These are phyloP conservation scores for Caradrina kadenii DNA, from an alignment of 2,888 invertebrate genomes.

Conservation along the genomic window DNA sequence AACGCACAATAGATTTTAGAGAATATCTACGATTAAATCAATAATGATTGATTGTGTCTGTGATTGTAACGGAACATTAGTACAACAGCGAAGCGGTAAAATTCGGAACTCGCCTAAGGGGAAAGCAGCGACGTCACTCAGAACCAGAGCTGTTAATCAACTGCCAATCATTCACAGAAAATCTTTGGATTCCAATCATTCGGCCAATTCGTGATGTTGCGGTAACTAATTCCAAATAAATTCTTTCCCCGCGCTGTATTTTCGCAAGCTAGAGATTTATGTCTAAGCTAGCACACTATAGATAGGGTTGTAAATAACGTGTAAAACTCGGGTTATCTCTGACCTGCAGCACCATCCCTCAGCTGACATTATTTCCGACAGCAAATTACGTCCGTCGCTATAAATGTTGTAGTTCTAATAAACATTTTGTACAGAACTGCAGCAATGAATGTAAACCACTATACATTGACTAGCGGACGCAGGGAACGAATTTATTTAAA, in stretches of 20 bases:
- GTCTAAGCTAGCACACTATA: conserved; percentile 20
- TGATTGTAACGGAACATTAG: conserved; percentile 19
- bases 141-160: conserved; percentile 28
- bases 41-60: conserved; percentile 20
- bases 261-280: conserved; percentile 16
- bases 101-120: conserved; percentile 5
- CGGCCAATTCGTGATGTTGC: conserved; percentile 13
- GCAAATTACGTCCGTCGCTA: conserved; percentile 4
- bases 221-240: conserved; percentile 20
- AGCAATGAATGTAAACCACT: conserved; percentile 15
- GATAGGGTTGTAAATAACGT: conserved; percentile 46
- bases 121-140: conserved; percentile 31
- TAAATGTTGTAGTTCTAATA: conserved; percentile 4
- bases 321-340: conserved; percentile 43
- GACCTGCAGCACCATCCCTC: conserved; percentile 11
- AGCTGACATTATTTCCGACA: conserved; percentile 25
- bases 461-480: not conserved
- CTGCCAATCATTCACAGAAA: conserved; percentile 50
- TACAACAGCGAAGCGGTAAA: conserved; percentile 12
- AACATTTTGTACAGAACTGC: not conserved
- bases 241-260: conserved; percentile 4
- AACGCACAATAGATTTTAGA: no score
- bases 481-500: conserved; percentile 31
- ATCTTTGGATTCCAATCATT: conserved; percentile 33
- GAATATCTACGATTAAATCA: conserved; percentile 4